Evolutionary conservation across 2,113 vertebrate species (phyloP), one percentile per base, ranked within the genome.

Genomic region (Pelodiscus sinensis): DNA sequence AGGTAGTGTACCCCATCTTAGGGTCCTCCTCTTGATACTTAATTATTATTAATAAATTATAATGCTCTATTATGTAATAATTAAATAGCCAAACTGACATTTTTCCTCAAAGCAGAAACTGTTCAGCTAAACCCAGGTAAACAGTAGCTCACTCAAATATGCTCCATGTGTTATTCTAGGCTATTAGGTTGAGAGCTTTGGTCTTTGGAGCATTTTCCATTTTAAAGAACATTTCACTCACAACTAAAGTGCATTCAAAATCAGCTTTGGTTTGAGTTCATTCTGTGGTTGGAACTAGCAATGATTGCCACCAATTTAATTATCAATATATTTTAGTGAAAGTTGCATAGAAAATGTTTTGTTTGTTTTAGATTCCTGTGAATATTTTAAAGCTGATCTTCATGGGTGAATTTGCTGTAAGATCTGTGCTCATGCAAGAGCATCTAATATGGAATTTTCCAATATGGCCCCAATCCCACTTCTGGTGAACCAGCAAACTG

Each of bases 41-140:
- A 82, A 82, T 3, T 83, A 88, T 62, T 56, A 90, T 79, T 25
- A 82, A 55, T 3, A 71, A 77, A 27, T 29, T 35, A 38, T 80
- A 18, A n/a, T 85, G 1, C 1, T 90, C 14, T 79, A 12, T 38
- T 80, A 73, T 35, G n/a, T 24, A 65, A 80, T 52, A 89, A 55
- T 11, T 52, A 52, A 77, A 29, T 31, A 84, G 4, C 8, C 14
- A 79, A 85, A 87, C 13, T 0, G 0, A 0, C 0, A 3, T 73
- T n/a, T 50, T 82, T 5, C 27, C 77, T 85, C 62, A 77, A 93
- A 77, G 62, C 80, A 60, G 9, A 50, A 90, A 38, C 0, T 5
- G 55, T 31, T 57, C 62, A 82, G 31, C 81, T 31, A 1, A 29
- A 77, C 1, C 2, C 27, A 58, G 21, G 6, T 24, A 82, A 82